A percentile compares a stretch with the other conserved stretches of the same genome.
Evolutionary conservation across 2,113 vertebrate species (phyloP).

Genomic region (Phalacrocorax carbo): DNA sequence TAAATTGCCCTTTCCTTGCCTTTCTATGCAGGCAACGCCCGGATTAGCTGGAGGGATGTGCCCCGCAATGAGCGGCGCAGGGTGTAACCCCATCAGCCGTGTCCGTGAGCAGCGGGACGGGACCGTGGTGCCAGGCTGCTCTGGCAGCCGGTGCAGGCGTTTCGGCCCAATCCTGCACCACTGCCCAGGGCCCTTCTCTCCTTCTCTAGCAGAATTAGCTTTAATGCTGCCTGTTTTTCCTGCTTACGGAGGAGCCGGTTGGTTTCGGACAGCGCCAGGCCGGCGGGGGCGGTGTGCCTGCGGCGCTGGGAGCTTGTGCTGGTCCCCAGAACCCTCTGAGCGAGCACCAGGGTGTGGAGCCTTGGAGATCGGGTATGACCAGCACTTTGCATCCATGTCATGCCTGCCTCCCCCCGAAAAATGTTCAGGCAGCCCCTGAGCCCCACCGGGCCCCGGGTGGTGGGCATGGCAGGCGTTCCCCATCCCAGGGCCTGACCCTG

Average conservation of each 20-base stretch:
- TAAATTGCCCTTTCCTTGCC: background rate
- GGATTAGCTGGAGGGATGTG: background rate
- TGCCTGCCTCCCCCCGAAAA: background rate
- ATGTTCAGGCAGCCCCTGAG: background rate
- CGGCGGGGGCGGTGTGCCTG: background rate
- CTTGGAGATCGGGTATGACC: background rate
- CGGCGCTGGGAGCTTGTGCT: background rate
- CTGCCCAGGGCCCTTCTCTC: background rate
- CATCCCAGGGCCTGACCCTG: background rate
- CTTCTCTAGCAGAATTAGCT: background rate
- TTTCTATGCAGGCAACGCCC: background rate
- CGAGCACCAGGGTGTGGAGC: background rate
- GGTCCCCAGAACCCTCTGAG: background rate
- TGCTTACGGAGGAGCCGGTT: background rate
- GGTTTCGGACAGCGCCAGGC: background rate
- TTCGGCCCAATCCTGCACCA: background rate
- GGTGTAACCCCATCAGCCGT: background rate
- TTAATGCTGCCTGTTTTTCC: accelerated
- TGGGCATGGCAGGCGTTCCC: accelerated
- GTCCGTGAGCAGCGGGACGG: accelerated
- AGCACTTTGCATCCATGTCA: background rate
- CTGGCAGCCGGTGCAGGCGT: background rate
- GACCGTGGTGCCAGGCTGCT: background rate
- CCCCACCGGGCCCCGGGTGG: accelerated
- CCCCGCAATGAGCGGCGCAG: background rate